These are phyloP conservation scores for Entelurus aequoreus DNA, from an alignment of 2,113 vertebrate species.

Conservation along the genomic window DNA sequence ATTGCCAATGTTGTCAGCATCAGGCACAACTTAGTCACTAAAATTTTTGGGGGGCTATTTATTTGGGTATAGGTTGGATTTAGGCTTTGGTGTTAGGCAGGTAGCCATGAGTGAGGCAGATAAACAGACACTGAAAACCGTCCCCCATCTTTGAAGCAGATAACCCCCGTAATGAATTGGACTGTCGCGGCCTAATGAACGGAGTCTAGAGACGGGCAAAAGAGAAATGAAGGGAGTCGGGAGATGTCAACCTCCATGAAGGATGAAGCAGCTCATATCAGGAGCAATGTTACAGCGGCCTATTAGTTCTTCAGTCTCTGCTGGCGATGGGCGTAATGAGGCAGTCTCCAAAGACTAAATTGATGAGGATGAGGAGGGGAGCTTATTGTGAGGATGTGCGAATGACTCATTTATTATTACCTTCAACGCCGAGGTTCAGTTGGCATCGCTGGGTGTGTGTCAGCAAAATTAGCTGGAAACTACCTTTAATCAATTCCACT, in stretches of 20 bases:
- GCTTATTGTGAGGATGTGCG: constrained; percentile 8
- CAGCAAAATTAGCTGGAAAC: neutral
- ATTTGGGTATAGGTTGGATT: neutral
- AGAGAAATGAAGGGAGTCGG: constrained; percentile 53
- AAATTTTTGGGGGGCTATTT: neutral
- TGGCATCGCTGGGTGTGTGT: neutral
- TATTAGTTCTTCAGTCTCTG: constrained; percentile 58
- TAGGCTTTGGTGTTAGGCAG: constrained; percentile 8
- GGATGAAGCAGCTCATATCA: constrained; percentile 57
- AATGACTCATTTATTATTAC: neutral
- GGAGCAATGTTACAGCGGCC: constrained; percentile 47
- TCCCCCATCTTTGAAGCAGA: constrained; percentile 28
- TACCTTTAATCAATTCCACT: too few species aligned
- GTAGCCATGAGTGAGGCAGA: constrained; percentile 21
- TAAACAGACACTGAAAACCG: constrained; percentile 8
- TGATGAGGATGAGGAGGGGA: constrained; percentile 5
- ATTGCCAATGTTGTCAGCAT: too few species aligned
- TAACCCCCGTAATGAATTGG: constrained; percentile 58
- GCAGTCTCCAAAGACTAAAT: constrained; percentile 38
- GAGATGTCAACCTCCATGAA: constrained; percentile 56
- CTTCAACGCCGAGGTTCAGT: neutral
- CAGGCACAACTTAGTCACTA: too few species aligned
- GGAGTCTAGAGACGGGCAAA: constrained; percentile 41
- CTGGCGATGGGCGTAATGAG: constrained; percentile 54
- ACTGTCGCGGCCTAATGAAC: constrained; percentile 64